Base-by-base conservation (phyloP, 2,113 vertebrate genomes). In the Chroicocephalus ridibundus region DNA sequence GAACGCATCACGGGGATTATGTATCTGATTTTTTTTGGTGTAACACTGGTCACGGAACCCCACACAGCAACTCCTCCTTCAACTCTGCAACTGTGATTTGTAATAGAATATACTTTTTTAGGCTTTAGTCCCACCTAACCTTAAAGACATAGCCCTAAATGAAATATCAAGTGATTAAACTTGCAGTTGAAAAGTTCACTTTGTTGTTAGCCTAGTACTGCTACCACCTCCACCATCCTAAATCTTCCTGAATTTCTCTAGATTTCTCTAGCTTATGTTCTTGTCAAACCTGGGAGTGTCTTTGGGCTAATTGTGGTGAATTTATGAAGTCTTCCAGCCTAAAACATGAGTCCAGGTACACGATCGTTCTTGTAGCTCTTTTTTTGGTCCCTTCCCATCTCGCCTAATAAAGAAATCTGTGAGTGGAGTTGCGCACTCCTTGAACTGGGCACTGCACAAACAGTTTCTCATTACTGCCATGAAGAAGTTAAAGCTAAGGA, bases 1-100 rank as follows among this genome's bases (percentile, higher is more conserved):
- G 51, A 90, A 84, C 0, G 0, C 49, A 61, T n/a, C n/a, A 34
- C 0, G 0, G 11, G 27, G 54, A 75, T 82, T 40, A 42, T 3
- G 15, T 10, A 25, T 18, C 34, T n/a, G 15, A 34, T 46, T 58
- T 21, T 29, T 64, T n/a, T 36, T 7, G 4, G 29, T 58, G 38
- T 62, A 44, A 85, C 8, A 20, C 8, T 36, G 36, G 15, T 44
- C 72, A 87, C 42, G 52, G 47, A 74, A 88, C 21, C 40, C 25
- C 66, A 65, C 0, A 0, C 13, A 40, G 32, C 31, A 65, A 93
- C 36, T 71, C 18, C 13, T 75, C 32, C 54, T 92, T 76, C 72
- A 44, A 20, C 24, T 69, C 74, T 40, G 19, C 1, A 1, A 36
- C 32, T 65, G 36, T 3, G 10, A 49, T 65, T 81, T 74, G 18